Base-by-base conservation (phyloP, 2,113 vertebrate genomes). In the Ophthalmolycus amberensis region DNA sequence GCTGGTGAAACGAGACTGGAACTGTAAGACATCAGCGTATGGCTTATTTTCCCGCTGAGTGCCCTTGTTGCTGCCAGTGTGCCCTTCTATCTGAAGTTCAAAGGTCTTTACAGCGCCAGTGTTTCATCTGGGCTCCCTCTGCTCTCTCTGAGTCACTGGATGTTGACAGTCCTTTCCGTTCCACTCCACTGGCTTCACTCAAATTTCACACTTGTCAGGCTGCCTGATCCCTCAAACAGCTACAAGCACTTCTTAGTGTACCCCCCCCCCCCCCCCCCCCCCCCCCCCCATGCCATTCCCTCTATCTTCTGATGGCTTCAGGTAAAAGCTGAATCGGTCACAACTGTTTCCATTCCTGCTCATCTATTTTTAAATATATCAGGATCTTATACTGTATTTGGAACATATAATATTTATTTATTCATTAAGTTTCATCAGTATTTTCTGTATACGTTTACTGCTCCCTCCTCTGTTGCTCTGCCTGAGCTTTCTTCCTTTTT, bases 131-230 rank as follows among this genome's bases (percentile, higher is more conserved):
- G 29, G 60, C 79, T 85, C 71, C 66, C 69, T 83, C 74, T 7
- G 59, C 46, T 48, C 59, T 67, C 77, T 72, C 79, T 80, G 29
- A 72, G 72, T 48, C 78, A 46, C 70, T 44, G 44, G 42, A 73
- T 84, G 82, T 85, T 88, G 82, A 85, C 79, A 77, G 80, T 80
- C 74, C 42, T 63, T 78, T 81, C 77, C 74, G 50, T 90, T 92
- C 82, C 90, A 83, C 75, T 88, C 75, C 75, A 66, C 64, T 86
- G 78, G 32, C 77, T 82, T 88, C 85, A 79, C 84, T 86, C 86
- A 80, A 66, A 88, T 90, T 85, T 85, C 84, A 90, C 90, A 92
- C 86, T 86, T 84, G 84, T 88, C 86, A 82, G 46, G 65, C 65
- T 38, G 46, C 68, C 10, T 71, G 82, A 88, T 76, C 75, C 71